These are phyloP conservation scores for Botia kubotai DNA, from an alignment of 2,797 vertebrate genomes.

Conservation along the genomic window DNA sequence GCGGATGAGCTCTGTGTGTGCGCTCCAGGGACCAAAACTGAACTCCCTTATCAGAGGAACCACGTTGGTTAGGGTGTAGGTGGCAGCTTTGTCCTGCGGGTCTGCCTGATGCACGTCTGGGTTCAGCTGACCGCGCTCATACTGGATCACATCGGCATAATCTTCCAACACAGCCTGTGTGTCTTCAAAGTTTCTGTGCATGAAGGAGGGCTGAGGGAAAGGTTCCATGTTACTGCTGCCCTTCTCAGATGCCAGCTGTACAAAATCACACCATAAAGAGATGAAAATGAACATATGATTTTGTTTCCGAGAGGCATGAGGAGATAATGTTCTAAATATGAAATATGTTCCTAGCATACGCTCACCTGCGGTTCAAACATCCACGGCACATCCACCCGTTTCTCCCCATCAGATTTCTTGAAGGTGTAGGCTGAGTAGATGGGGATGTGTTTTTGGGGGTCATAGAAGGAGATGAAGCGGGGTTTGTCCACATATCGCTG, in stretches of 20 bases:
- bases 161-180: slow-evolving; percentile 76
- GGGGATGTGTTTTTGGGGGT: slow-evolving; percentile 70
- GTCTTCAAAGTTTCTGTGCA: slow-evolving; percentile 79
- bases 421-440: slow-evolving; percentile 76
- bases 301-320: no score
- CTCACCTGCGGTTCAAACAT: slow-evolving; percentile 80
- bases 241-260: slow-evolving; percentile 75
- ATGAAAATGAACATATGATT: not conserved
- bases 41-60: slow-evolving; percentile 75
- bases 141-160: slow-evolving; percentile 72
- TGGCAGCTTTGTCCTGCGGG: slow-evolving; percentile 74
- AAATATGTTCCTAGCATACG: not conserved
- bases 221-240: slow-evolving; percentile 77
- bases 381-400: slow-evolving; percentile 78
- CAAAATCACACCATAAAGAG: not conserved
- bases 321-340: no score
- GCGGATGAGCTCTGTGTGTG: slow-evolving; percentile 69
- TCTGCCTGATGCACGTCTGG: slow-evolving; percentile 74
- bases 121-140: slow-evolving; percentile 74
- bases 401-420: slow-evolving; percentile 78
- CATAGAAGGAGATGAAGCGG: slow-evolving; percentile 72
- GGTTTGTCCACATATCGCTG: slow-evolving; percentile 73
- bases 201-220: slow-evolving; percentile 70
- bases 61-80: slow-evolving; percentile 76
- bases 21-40: slow-evolving; percentile 71